Evolutionary conservation across 2,113 vertebrate species (phyloP), one percentile per base, ranked within the genome.

Genomic region (Noctilio leporinus): DNA sequence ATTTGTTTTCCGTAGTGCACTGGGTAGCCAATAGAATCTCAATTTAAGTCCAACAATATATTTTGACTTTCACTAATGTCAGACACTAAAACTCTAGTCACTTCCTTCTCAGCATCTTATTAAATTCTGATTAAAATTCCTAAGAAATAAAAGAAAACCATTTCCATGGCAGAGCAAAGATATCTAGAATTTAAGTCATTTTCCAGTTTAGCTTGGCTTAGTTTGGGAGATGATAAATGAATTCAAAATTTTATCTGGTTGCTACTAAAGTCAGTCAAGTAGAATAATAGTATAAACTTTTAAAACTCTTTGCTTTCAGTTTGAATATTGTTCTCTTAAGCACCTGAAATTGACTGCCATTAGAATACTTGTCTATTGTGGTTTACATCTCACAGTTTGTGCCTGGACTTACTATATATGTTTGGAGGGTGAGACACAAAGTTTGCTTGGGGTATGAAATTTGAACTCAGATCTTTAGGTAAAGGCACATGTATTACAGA

Each of bases 51-150:
- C n/a, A 80, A 86, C 33, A 38, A 28, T n/a, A 4, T 26, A 83
- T 73, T 95, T 76, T 92, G 35, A 59, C 12, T 92, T 95, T 78
- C 19, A 55, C 4, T 95, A 77, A 77, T 57, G 40, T 94, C 17
- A 70, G 22, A 87, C n/a, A 17, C 33, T 95, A 38, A 59, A 20
- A n/a, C 73, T 83, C 43, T 78, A 89, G 53, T 73, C 16, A 69
- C 43, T 95, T 86, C 6, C 15, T 76, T 70, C 35, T 65, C 47
- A 90, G 33, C 33, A 88, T 38, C 19, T 77, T 89, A 91, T 78
- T 91, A 55, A 64, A 55, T 76, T 85, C 33, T 75, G 43, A 88
- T 55, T 4, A 30, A 91, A 82, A 65, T 7, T 62, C 65, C 28
- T 12, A 11, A 81, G 49, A 95, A 95, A 55, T 92, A 88, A 92